Evolutionary conservation across 2,113 vertebrate genomes (phyloP).

Genomic region (Mesocricetus auratus): DNA sequence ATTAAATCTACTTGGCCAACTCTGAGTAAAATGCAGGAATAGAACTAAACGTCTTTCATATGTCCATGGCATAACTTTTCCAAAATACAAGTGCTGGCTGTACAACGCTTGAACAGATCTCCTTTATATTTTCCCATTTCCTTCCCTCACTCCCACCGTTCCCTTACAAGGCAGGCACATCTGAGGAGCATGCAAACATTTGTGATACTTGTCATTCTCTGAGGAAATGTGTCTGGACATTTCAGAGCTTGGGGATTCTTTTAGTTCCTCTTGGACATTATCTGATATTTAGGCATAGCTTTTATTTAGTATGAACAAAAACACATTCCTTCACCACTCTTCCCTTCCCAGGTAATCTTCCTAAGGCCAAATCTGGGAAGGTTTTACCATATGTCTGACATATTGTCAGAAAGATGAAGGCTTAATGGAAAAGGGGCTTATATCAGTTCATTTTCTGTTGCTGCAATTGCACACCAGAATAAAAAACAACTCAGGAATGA

Average conservation of each 20-base stretch:
- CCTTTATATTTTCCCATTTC: not conserved
- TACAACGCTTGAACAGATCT: not conserved
- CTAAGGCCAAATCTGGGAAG: not conserved
- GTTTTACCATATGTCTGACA: not conserved
- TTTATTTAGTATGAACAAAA: not conserved
- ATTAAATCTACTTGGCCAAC: not conserved
- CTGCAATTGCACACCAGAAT: not conserved
- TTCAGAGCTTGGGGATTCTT: not conserved
- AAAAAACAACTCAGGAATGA: not conserved
- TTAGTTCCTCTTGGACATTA: not conserved
- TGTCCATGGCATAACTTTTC: slow-evolving; percentile 3
- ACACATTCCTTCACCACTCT: not conserved
- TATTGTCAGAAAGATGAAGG: slow-evolving; percentile 16
- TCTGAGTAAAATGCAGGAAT: not conserved
- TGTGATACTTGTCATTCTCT: not conserved
- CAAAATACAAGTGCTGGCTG: not conserved
- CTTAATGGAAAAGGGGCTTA: not conserved
- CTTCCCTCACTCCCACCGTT: not conserved
- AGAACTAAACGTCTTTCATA: not conserved
- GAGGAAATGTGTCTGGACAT: slow-evolving; percentile 1
- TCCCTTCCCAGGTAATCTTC: not conserved
- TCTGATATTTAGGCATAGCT: not conserved
- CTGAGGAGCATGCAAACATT: not conserved
- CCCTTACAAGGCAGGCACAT: not conserved
- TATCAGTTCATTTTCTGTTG: not conserved